Base-by-base conservation (phyloP, 2,888 invertebrate species). In the Hypena proboscidalis region DNA sequence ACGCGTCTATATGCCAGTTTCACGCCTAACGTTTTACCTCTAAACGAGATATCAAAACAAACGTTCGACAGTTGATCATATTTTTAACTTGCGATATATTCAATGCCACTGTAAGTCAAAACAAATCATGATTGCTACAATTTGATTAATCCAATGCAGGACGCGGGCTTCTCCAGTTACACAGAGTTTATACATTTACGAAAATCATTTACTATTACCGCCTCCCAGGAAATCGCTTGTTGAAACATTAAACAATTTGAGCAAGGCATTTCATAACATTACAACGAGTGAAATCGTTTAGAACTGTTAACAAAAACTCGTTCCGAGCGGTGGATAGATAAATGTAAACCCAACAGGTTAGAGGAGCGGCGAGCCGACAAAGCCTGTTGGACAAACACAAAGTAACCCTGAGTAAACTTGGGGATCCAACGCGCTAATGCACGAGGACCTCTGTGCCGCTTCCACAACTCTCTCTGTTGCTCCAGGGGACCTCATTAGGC, bases 361-460 rank as follows among this genome's bases (percentile, higher is more conserved):
- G 60, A 57, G 69, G 58, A 67, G 73, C 62, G 73, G 70, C 66
- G 55, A 58, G 66, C 74, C 73, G 70, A 78, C 77, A 80, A 80
- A 84, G 80, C 74, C 70, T 71, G 63, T 73, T 75, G 71, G 67
- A 67, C 77, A 83, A 84, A 83, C 71, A 81, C 70, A 71, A 77
- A 79, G 79, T 74, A 75, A 77, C 77, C 70, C 66, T 73, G 69
- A 74, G 78, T 71, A 83, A 86, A 85, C 77, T 81, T 64, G 58
- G 67, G 70, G 62, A 72, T 78, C 62, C 73, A 72, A 77, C 74
- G 70, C 76, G 81, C 74, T 85, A 85, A 86, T 85, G 78, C 77
- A 78, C 46, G 70, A 68, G 73, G 73, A 77, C 73, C 72, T 68
- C 61, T 62, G 61, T 47, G 58, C 54, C 58, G 56, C 45, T 52